Evolutionary conservation across 2,888 invertebrate species (phyloP).

Genomic region (Agrotis exclamationis): DNA sequence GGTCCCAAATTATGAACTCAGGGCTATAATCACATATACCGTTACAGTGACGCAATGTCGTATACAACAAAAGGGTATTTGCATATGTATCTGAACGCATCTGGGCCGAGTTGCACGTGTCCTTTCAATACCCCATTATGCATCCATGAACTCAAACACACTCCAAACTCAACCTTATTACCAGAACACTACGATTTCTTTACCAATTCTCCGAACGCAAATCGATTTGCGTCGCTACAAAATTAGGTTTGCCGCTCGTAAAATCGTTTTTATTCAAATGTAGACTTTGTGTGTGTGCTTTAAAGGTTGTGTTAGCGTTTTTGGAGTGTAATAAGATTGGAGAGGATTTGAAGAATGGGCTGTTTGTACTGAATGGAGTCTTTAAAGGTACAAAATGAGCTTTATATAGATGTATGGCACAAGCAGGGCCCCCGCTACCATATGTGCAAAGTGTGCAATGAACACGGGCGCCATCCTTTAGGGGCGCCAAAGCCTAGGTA

Average conservation of each 20-base stretch:
- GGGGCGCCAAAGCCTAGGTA: too few species aligned
- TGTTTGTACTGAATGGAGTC: conserved; percentile 83
- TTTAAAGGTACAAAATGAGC: conserved; percentile 82
- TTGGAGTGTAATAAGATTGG: conserved; percentile 30
- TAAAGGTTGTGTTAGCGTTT: conserved; percentile 26
- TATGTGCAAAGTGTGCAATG: too few species aligned
- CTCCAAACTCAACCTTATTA: conserved; percentile 54
- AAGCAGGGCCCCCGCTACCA: too few species aligned
- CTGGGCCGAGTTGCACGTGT: conserved; percentile 68
- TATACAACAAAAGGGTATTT: conserved; percentile 88
- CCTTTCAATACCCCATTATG: conserved; percentile 58
- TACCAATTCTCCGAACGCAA: conserved; percentile 31
- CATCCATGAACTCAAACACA: conserved; percentile 21
- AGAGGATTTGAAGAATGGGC: conserved; percentile 76
- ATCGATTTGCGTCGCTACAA: conserved; percentile 59
- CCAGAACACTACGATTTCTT: conserved; percentile 23
- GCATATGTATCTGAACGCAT: conserved; percentile 86
- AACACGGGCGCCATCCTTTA: too few species aligned
- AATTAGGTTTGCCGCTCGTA: conserved; percentile 57
- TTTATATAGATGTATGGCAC: conserved; percentile 72
- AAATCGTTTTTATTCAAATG: conserved; percentile 46
- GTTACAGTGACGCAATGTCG: conserved; percentile 81
- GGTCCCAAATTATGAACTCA: conserved; percentile 59
- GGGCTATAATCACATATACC: conserved; percentile 76
- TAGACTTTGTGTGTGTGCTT: conserved; percentile 53